Evolutionary conservation across 2,888 invertebrate genomes (phyloP), one percentile per base, ranked within the genome.

Genomic region (Caprella mutica): DNA sequence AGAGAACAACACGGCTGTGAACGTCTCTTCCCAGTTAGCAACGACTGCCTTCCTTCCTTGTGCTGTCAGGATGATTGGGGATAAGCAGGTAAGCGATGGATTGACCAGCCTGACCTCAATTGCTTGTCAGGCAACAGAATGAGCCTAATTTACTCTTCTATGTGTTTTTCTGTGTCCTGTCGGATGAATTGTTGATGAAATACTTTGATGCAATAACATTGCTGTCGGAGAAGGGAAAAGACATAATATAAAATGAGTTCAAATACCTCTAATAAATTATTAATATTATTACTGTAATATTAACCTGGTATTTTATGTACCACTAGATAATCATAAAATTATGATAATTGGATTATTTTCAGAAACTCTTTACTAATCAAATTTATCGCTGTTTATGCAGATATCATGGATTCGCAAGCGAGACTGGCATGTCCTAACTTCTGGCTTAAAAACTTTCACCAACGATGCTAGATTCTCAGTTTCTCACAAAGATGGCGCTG

Each of bases 381-480:
- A 42, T 21, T 21, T 42, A 8, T 42, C 12, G 19, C n/a, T 29
- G n/a, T 29, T 26, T 14, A 19, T 58, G 1, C 81, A 90, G 85
- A 86, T 90, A 70, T 89, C 90, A 55, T 91, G 91, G 91, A 86
- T 91, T 68, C 81, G 91, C 54, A 80, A 88, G 66, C 81, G 90
- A 70, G 91, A 91, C 77, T 89, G 89, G 86, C 91, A 91, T 77
- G 90, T 91, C 71, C 80, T 91, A 71, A 89, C 90, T 69, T 88
- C 88, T 60, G 90, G 90, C 51, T 81, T 86, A 74, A 85, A 85
- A 74, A 85, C 89, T 70, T 91, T 88, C 76, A 90, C 91, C 68
- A 90, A 87, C 75, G 91, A 91, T 75, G 88, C 89, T 69, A 67
- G 76, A 58, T 76, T 76, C 67, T 77, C 78, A 76, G 82, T 84